Evolutionary conservation across 2,888 invertebrate genomes (phyloP).

Genomic region (Polymixis lichenea): DNA sequence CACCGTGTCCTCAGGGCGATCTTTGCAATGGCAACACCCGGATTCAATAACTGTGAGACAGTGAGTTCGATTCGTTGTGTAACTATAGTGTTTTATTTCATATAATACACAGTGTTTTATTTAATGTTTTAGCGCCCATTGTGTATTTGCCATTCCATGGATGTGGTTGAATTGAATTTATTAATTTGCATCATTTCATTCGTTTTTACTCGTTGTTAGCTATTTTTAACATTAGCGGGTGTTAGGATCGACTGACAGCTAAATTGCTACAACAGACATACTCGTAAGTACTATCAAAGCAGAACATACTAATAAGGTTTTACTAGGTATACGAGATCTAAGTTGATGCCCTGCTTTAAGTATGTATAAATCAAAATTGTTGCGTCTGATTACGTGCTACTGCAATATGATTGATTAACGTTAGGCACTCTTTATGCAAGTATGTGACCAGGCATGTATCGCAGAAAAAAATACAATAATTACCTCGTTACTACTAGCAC

Average conservation of each 20-base stretch:
- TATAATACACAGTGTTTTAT: background rate
- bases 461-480: too few species aligned
- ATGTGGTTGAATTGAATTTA: conserved; percentile 31
- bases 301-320: background rate
- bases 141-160: conserved; percentile 16
- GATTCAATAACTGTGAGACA: background rate
- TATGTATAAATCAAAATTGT: too few species aligned
- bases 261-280: background rate
- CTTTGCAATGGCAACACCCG: too few species aligned
- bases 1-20: too few species aligned
- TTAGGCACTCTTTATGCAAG: too few species aligned
- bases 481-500: too few species aligned
- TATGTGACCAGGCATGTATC: too few species aligned
- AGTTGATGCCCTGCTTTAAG: too few species aligned
- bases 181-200: conserved; percentile 27
- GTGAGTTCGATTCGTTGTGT: background rate
- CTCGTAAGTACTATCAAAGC: background rate
- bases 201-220: conserved; percentile 19
- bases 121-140: background rate
- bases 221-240: conserved; percentile 12
- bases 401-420: too few species aligned
- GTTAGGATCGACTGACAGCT: background rate
- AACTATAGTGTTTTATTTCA: background rate
- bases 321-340: too few species aligned
- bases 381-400: too few species aligned